These are phyloP conservation scores for Acipenser transmontanus DNA, from an alignment of 2,797 vertebrate species.

Conservation along the genomic window DNA sequence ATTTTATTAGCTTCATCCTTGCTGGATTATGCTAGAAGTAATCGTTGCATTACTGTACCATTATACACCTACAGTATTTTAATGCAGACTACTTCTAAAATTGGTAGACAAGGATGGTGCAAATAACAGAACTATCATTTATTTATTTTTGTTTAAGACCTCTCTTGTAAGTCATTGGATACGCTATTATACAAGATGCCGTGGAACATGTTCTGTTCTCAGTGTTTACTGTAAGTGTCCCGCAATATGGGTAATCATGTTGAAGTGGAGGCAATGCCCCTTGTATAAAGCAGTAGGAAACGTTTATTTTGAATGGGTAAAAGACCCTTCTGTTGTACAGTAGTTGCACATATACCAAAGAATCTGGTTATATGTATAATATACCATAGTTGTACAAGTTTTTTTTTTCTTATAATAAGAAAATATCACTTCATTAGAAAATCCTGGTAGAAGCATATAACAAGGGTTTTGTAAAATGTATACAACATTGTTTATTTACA, in stretches of 20 bases:
- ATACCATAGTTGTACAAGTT: conserved; percentile 27
- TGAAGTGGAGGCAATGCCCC: conserved; percentile 31
- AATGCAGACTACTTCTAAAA: conserved; percentile 4
- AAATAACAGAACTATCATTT: too few relatives aligned
- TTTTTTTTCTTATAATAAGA: conserved; percentile 9
- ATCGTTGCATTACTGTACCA: too few relatives aligned
- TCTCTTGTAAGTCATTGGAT: not conserved
- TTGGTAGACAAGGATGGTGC: not conserved
- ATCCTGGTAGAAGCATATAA: not conserved
- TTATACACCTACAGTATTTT: not conserved
- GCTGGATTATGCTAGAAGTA: too few relatives aligned
- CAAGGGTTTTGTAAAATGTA: too few relatives aligned
- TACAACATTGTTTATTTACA: too few relatives aligned
- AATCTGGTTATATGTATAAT: conserved; percentile 61
- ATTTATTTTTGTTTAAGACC: not conserved
- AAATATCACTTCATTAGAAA: not conserved
- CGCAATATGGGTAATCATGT: conserved; percentile 43
- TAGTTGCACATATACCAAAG: conserved; percentile 79
- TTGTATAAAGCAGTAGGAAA: conserved; percentile 44
- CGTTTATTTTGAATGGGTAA: conserved; percentile 27
- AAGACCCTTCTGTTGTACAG: conserved; percentile 47
- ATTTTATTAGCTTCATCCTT: too few relatives aligned
- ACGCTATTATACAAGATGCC: not conserved
- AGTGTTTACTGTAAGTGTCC: conserved; percentile 34
- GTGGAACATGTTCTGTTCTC: not conserved